These are phyloP conservation scores for Cheirogaleus major DNA, from an alignment of 2,797 vertebrate species.

Conservation along the genomic window DNA sequence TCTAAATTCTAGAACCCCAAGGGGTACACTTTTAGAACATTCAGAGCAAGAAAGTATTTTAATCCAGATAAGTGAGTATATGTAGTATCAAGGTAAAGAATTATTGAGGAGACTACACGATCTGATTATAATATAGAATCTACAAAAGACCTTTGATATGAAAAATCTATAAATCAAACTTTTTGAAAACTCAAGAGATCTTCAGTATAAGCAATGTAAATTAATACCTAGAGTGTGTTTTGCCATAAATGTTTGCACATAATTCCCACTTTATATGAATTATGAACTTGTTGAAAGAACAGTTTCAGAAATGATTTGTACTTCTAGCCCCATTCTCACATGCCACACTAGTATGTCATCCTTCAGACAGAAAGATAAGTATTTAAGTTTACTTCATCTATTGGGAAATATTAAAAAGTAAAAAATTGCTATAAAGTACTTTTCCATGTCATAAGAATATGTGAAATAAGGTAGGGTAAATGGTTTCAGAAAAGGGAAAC, in stretches of 20 bases:
- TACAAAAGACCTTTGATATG: neutral
- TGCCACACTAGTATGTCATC: neutral
- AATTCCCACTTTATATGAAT: conserved; percentile 29
- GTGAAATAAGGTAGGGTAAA: neutral
- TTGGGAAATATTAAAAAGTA: conserved; percentile 11
- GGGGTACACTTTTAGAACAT: neutral
- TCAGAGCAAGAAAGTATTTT: conserved; percentile 9
- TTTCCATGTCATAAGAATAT: neutral
- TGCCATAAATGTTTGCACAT: conserved; percentile 27
- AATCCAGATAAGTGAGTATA: neutral
- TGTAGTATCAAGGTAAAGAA: neutral
- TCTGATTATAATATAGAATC: neutral
- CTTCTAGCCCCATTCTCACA: neutral
- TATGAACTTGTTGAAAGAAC: conserved; percentile 24
- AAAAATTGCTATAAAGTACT: neutral
- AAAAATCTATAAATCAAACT: conserved; percentile 43
- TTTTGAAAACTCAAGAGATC: conserved; percentile 42
- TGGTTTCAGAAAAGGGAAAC: neutral
- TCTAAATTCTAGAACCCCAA: neutral
- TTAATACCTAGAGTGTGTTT: conserved; percentile 2
- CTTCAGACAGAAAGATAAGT: neutral
- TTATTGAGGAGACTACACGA: neutral
- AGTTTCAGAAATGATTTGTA: neutral
- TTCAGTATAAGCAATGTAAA: neutral
- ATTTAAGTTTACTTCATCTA: neutral